Conservation (phyloP, 2,797 vertebrate species). For the Notolabrus celidotus region DNA sequence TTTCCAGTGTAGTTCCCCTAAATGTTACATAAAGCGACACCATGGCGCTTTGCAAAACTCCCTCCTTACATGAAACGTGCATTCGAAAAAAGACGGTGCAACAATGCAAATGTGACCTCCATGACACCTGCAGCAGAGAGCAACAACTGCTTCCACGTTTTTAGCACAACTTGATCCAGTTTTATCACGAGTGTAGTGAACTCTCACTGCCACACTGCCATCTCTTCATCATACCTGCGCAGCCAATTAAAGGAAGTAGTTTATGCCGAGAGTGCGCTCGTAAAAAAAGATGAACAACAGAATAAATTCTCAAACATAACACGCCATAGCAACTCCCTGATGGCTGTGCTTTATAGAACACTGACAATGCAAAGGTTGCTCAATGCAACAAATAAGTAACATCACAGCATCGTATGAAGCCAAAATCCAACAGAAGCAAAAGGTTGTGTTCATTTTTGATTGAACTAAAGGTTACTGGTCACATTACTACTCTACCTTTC, state of each 20-base stretch:
- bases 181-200: slow-evolving; percentile 12
- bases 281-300: slow-evolving; percentile 29
- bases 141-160: neutral
- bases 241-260: slow-evolving; percentile 47
- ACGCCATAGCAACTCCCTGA: neutral
- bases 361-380: neutral
- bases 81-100: slow-evolving; percentile 3
- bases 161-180: neutral
- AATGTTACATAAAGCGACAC: slow-evolving; percentile 22
- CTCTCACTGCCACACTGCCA: neutral
- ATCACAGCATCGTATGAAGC: neutral
- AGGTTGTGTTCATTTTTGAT: slow-evolving; percentile 5
- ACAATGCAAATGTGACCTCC: neutral
- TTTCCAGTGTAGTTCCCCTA: slow-evolving; percentile 20
- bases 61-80: neutral
- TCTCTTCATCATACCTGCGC: slow-evolving; percentile 25
- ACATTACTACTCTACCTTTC: neutral
- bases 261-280: slow-evolving; percentile 24
- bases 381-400: neutral
- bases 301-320: slow-evolving; percentile 11
- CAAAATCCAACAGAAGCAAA: neutral
- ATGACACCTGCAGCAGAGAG: slow-evolving; percentile 11
- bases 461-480: neutral
- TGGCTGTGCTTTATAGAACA: neutral
- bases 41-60: neutral